phyloP scores from a whole-genome alignment of 2,888 invertebrate species.

The Entomobrya multifasciata region DNA sequence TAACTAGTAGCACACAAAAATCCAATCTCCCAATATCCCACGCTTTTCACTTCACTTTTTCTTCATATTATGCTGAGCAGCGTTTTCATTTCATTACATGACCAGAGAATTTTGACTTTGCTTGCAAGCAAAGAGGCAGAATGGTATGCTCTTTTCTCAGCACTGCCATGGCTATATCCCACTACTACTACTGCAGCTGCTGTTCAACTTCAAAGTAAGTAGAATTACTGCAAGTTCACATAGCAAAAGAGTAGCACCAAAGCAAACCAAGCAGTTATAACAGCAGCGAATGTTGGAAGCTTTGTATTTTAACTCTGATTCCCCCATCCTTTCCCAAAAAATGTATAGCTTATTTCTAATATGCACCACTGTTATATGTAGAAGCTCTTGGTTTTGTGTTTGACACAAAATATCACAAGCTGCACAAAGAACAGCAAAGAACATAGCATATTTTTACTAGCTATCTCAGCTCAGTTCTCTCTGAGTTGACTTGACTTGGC shows the following conservation, averaged over 20 bases:
- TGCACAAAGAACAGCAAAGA: neutral
- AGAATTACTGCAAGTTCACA: no score
- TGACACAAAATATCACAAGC: no score
- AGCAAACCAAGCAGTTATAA: neutral
- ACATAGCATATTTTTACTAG: neutral
- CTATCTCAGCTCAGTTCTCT: neutral
- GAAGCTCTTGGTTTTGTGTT: no score
- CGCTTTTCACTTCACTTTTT: no score
- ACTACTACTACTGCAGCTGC: no score
- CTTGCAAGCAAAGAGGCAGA: neutral
- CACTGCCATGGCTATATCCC: no score
- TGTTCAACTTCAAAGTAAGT: no score
- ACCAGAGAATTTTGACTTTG: conserved; percentile 17
- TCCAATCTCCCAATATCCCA: conserved; percentile 46
- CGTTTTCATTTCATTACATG: no score
- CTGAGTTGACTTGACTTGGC: neutral
- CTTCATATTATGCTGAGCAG: no score
- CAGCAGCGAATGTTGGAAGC: no score
- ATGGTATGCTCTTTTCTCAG: no score
- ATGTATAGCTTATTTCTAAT: neutral
- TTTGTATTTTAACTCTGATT: conserved; percentile 37
- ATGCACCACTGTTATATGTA: neutral
- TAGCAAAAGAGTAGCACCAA: neutral
- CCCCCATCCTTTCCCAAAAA: conserved; percentile 27
- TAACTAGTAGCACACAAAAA: conserved; percentile 3